phyloP scores from a whole-genome alignment of 2,797 vertebrate species.

The Clarias fuscus region DNA sequence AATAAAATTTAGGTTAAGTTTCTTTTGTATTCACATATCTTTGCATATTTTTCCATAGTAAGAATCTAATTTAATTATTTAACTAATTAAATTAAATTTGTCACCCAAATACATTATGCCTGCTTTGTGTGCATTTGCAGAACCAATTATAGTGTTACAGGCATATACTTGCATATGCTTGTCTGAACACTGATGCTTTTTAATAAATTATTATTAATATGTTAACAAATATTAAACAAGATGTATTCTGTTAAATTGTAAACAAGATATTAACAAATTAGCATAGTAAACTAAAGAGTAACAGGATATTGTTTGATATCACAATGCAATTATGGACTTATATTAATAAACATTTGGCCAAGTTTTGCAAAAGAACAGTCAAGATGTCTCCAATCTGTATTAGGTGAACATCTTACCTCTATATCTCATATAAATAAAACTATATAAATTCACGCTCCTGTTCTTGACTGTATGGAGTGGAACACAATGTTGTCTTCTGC shows the following conservation, averaged over 20 bases:
- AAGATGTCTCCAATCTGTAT: background rate
- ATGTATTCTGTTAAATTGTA: no score
- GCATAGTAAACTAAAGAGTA: background rate
- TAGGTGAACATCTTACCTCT: background rate
- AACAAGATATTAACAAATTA: background rate
- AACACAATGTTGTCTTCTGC: background rate
- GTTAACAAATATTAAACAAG: no score
- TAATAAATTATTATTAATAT: background rate
- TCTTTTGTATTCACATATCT: background rate
- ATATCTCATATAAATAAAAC: no score
- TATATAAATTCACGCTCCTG: background rate
- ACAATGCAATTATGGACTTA: background rate
- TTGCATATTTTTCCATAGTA: background rate
- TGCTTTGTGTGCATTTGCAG: background rate
- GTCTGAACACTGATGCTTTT: background rate
- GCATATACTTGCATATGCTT: background rate
- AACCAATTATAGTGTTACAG: background rate
- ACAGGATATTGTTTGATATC: background rate
- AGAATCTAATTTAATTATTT: background rate
- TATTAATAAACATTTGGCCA: background rate
- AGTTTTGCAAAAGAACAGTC: background rate
- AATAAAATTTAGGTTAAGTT: background rate
- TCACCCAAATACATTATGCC: background rate
- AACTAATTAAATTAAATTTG: background rate
- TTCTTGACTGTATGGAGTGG: background rate